Percentiles rank a stretch among this genome's conserved stretches.
phyloP scores from a whole-genome alignment of 2,888 invertebrate species.

The Ennomos erosarius region DNA sequence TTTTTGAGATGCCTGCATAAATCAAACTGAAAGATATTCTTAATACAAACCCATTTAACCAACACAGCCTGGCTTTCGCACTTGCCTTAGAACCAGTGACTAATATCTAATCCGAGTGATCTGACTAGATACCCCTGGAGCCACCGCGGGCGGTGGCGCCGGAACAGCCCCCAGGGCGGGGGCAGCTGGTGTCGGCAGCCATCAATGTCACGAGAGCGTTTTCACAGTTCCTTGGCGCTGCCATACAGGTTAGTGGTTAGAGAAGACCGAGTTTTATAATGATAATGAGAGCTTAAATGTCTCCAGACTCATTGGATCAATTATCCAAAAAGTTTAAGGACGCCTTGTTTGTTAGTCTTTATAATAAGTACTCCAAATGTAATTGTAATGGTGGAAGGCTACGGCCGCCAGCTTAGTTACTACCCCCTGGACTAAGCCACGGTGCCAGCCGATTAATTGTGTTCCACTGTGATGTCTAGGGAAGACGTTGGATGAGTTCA shows the following conservation, averaged over 20 bases:
- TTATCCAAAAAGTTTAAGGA: background rate
- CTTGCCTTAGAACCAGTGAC: constrained; percentile 26
- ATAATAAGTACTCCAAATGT: background rate
- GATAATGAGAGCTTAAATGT: too few relatives aligned
- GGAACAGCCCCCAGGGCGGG: constrained; percentile 70
- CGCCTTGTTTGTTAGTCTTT: background rate
- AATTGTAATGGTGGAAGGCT: too few relatives aligned
- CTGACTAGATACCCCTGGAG: constrained; percentile 74
- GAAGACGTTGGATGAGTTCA: too few relatives aligned
- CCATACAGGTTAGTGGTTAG: constrained; percentile 86
- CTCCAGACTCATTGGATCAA: too few relatives aligned
- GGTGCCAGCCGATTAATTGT: too few relatives aligned
- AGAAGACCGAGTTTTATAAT: too few relatives aligned
- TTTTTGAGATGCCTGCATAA: too few relatives aligned
- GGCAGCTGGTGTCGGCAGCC: constrained; percentile 88
- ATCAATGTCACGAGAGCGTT: constrained; percentile 91
- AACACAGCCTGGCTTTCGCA: constrained; percentile 29
- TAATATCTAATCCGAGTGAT: constrained; percentile 27
- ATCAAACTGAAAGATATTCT: constrained; percentile 10
- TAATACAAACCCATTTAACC: constrained; percentile 16
- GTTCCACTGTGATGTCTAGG: too few relatives aligned
- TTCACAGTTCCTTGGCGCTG: constrained; percentile 91
- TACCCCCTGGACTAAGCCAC: too few relatives aligned
- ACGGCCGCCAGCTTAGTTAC: too few relatives aligned
- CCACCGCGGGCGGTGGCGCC: constrained; percentile 73